phyloP scores from a whole-genome alignment of 2,113 vertebrate species.

The Falcunculus frontatus region DNA sequence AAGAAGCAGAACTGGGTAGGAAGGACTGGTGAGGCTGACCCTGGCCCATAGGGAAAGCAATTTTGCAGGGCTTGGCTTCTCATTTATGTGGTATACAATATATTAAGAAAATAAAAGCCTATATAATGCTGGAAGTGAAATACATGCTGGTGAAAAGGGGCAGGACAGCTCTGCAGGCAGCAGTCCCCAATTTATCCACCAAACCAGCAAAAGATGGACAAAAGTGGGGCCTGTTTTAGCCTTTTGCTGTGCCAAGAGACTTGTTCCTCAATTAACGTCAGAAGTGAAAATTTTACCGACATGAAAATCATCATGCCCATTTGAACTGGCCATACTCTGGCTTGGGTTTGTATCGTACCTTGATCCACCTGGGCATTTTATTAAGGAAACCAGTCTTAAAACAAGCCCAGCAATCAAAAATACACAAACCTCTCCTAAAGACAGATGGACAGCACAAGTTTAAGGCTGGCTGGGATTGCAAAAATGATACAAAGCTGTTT shows the following conservation, averaged over 20 bases:
- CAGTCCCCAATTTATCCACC: background rate
- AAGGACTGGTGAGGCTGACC: background rate
- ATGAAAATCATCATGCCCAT: background rate
- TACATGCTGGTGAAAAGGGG: background rate
- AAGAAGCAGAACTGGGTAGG: background rate
- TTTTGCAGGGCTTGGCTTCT: background rate
- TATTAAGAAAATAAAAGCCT: background rate
- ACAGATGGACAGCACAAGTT: background rate
- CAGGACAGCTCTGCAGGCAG: background rate
- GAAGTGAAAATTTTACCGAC: background rate
- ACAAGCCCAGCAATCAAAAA: background rate
- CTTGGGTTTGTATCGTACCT: background rate
- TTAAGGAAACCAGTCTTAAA: background rate
- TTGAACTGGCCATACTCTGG: background rate
- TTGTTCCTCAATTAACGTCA: background rate
- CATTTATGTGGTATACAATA: background rate
- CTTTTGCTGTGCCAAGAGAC: background rate
- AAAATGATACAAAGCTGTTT: background rate
- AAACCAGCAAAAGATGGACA: background rate
- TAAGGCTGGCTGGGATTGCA: background rate
- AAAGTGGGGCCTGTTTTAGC: background rate
- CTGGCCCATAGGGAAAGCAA: background rate
- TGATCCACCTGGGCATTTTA: background rate
- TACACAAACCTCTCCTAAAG: background rate
- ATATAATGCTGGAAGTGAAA: background rate